Evolutionary conservation across 2,888 invertebrate genomes (phyloP), one percentile per base, ranked within the genome.

Genomic region (Aphelenchoides bicaudatus): DNA sequence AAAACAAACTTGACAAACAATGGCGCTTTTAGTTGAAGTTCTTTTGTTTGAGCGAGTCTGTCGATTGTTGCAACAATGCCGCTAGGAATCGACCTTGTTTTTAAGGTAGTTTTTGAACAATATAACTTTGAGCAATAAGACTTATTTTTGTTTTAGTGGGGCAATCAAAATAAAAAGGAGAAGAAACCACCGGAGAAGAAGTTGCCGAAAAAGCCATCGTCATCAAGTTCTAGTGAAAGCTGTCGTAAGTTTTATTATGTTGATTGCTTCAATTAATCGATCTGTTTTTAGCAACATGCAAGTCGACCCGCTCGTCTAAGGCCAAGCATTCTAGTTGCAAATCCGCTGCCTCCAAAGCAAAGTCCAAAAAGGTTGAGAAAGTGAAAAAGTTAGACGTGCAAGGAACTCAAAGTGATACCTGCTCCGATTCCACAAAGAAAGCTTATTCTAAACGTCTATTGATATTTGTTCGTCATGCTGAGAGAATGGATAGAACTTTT

Each of bases 401-500:
- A 19, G 10, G 21, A n/a, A 43, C 43, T n/a, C 43, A 43, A n/a
- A 10, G 25, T 25, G 8, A 19, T 19, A 6, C 16, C 10, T 21
- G 43, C 23, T 6, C 25, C 10, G 21, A 43, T 10, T 6, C 43
- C 10, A 43, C 43, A 8, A 19, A 43, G 23, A 43, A 6, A n/a
- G 43, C 10, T 8, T 19, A n/a, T 8, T 8, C 25, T 25, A 6
- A n/a, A 6, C 43, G 43, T 6, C 23, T 43, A 25, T 8, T 61
- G 19, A 53, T 61, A 25, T 2, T 61, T 0, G 28, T 61, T 39
- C 61, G 61, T 37, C 58, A 59, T 27, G 61, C 53, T 6, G 61
- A 61, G 47, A 28, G 61, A 8, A 21, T 61, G 25, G 61, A 61
- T 37, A 52, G 61, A 10, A 59, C 59, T 4, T 58, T 58, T 38